A percentile compares a stretch with the other conserved stretches of the same genome.
These are phyloP conservation scores for Equus przewalskii DNA, from an alignment of 2,113 vertebrate species.

Conservation along the genomic window DNA sequence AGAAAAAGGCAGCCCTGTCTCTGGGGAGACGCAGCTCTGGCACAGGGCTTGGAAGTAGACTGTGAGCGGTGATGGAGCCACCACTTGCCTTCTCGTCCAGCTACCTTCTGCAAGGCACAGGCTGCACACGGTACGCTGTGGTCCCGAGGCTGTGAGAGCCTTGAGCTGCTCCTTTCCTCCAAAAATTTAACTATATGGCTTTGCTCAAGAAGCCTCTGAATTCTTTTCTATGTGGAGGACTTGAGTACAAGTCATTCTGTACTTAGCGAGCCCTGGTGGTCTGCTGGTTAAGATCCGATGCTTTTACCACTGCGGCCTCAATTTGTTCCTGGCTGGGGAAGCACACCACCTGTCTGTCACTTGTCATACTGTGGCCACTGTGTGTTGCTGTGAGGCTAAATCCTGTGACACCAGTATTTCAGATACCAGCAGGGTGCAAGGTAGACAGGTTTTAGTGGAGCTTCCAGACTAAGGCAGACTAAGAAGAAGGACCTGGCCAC, in stretches of 20 bases:
- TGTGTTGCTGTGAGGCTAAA: no score
- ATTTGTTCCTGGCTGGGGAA: no score
- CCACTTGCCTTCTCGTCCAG: background rate
- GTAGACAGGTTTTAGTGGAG: no score
- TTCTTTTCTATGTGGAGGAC: background rate
- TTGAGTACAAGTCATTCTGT: background rate
- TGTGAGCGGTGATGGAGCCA: background rate
- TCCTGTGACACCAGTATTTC: no score
- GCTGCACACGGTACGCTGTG: rapidly evolving
- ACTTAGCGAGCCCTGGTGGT: background rate
- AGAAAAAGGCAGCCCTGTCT: background rate
- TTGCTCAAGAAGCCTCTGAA: background rate
- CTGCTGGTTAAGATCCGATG: no score
- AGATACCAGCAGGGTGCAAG: no score
- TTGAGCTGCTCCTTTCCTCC: background rate
- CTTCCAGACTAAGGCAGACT: no score
- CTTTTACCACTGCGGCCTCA: no score
- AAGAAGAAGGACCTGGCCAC: no score
- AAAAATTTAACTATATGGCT: background rate
- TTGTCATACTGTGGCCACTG: no score
- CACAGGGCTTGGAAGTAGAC: background rate
- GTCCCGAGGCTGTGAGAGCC: rapidly evolving
- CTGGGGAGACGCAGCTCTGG: background rate
- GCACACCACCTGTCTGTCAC: no score
- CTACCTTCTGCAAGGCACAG: background rate